Evolutionary conservation across 2,888 invertebrate species (phyloP), one percentile per base, ranked within the genome.

Genomic region (Lepidonotus clava): DNA sequence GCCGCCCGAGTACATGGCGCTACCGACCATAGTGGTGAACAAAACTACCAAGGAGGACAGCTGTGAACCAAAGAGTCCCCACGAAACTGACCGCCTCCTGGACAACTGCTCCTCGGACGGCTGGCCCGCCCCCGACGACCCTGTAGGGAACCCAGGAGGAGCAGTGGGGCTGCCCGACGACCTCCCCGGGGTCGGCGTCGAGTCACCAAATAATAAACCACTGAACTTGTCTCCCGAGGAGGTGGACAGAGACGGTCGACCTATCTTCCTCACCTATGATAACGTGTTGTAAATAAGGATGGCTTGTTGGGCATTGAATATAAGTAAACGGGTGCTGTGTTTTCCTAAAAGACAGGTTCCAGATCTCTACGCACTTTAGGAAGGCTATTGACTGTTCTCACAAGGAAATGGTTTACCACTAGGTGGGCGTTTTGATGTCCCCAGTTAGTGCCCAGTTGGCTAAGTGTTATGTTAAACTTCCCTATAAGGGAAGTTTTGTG

Each of bases 41-140:
- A 51, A 24, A 14, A 32, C 83, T 21, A 41, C 18, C 14, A 83
- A 32, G 36, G 67, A 67, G 1, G 85, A 61, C 14, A 77, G 40
- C 28, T 32, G 24, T 32, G 67, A 41, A 1, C 66, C 24, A n/a
- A 11, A 32, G 28, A n/a, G 41, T 53, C 53, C 67, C n/a, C 28
- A 14, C 21, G 86, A 86, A 51, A 86, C 67, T 0, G 86, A 86
- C 53, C 66, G 86, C 36, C 51, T 86, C n/a, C 46, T 86, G 11
- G 86, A 86, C 1, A 4, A 11, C 14, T 18, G 8, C 46, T 11
- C 8, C 46, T 46, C 46, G 18, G 46, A 46, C 46, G 18, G 8
- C 8, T 18, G 8, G 46, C 46, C 46, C 46, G 46, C 46, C 8
- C 46, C 18, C 8, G 18, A 8, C 18, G 46, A 46, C 46, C 46